Evolutionary conservation across 2,888 invertebrate species (phyloP).

Genomic region (Allygus modestus): DNA sequence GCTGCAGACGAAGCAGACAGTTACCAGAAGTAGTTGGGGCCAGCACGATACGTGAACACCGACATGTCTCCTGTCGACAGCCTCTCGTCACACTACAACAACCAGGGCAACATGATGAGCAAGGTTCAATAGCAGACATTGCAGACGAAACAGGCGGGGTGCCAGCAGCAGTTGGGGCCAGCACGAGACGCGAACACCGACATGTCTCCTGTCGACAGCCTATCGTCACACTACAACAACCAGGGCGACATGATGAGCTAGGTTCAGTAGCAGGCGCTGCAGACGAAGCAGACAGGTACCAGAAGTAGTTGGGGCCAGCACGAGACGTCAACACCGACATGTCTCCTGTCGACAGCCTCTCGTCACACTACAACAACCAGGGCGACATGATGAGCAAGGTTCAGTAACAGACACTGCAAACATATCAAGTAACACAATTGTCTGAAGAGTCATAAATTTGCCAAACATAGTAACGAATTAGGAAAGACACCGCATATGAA

Average conservation of each 20-base stretch:
- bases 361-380: conserved; percentile 85
- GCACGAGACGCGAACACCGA: conserved; percentile 93
- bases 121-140: conserved; percentile 94
- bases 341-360: conserved; percentile 90
- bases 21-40: conserved; percentile 93
- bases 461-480: too few relatives aligned
- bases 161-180: conserved; percentile 98
- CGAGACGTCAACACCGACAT: conserved; percentile 94
- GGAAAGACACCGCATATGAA: too few relatives aligned
- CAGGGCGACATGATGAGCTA: background rate
- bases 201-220: conserved; percentile 92
- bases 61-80: conserved; percentile 94
- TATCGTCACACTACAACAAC: conserved; percentile 88
- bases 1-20: conserved; percentile 95
- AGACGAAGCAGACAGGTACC: conserved; percentile 80
- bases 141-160: conserved; percentile 97
- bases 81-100: conserved; percentile 89
- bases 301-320: conserved; percentile 89
- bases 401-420: background rate
- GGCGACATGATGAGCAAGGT: background rate
- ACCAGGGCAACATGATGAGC: conserved; percentile 88
- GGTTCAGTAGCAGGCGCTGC: background rate
- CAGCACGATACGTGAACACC: conserved; percentile 92
- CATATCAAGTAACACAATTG: too few relatives aligned
- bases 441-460: too few relatives aligned